Base-by-base conservation (phyloP, 1,140 invertebrate species). In the Augochlora pura region DNA sequence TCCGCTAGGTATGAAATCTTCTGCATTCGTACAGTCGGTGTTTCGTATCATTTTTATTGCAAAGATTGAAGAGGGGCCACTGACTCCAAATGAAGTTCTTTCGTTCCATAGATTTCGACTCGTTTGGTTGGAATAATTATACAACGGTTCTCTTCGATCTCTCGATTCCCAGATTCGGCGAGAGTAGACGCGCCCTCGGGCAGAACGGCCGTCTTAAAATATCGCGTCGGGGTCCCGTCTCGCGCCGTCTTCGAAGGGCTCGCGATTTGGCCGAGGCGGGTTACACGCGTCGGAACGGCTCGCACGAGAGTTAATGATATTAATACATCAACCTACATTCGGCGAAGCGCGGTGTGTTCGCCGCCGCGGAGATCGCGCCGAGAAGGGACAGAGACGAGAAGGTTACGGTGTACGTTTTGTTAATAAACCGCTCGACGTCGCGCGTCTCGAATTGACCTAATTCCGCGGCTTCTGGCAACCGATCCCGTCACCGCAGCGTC, bases 401-500 rank as follows among this genome's bases (percentile, higher is more conserved):
- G 77, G 81, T 87, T 87, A 79, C 76, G 64, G 68, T 77, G 60
- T 62, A 66, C 74, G 83, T 81, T 84, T 87, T 86, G 83, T 88
- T 87, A 83, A 82, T 87, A 87, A 82, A 79, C 69, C 64, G 63
- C 66, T 59, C 76, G 68, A 67, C 75, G 67, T 14, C 25, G 38
- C 25, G 62, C 42, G 60, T 59, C 16, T 65, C 75, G 80, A 68
- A 87, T 88, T 72, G 88, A 88, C 88, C 88, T 59, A 87, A 86
- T 89, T 88, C 85, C 76, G 67, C 59, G 79, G 87, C 87, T 88
- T 75, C 84, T 89, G 88, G 85, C 88, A 89, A 54, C 74, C 73
- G 72, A 82, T 73, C 72, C 70, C 67, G 59, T 62, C 75, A 52
- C 6, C 54, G 32, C 4, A 32, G 46, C 52, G 39, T 25, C 67